Evolutionary conservation across 2,797 vertebrate species (phyloP), one percentile per base, ranked within the genome.

Genomic region (Myiotriccus ornatus): DNA sequence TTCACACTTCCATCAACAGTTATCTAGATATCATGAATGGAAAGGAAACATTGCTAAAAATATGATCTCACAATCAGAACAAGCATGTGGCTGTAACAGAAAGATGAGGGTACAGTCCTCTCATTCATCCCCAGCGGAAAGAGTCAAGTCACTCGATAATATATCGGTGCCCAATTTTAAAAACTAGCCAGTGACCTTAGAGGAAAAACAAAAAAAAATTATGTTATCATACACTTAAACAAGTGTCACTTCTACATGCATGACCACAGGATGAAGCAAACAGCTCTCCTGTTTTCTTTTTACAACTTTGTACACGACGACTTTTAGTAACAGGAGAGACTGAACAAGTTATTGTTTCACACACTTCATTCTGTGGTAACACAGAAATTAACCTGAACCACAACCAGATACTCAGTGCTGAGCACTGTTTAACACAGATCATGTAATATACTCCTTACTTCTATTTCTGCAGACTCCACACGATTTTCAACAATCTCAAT

Each of bases 401-500:
- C 57, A 67, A 69, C 11, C 57, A 91, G 62, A 64, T 76, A 96
- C 8, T 83, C 71, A 90, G 95, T 96, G 97, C 87, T 95, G 96
- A 96, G 89, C 85, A 81, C 70, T 79, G 62, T 89, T 92, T 94
- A 97, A 97, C 96, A 95, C 91, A 93, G 92, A 97, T 97, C 95
- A 94, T 10, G 95, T 95, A 98, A 98, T 85, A 98, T 87, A 94
- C 97, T 97, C 95, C 97, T 98, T 98, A 98, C 98, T 98, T 98
- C 98, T 93, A 98, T 98, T 96, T 98, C 98, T 96, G 98, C 97
- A 81, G 97, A 97, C 67, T 98, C 98, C 96, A 98, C 97, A 50
- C 98, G 97, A 92, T 98, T 98, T 97, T 98, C 98, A 97, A 98
- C 98, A 88, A 99, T 98, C 96, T 99, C 98, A 89, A 98, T 98